Base-by-base conservation (phyloP, 2,113 vertebrate genomes). In the Laterallus jamaicensis region DNA sequence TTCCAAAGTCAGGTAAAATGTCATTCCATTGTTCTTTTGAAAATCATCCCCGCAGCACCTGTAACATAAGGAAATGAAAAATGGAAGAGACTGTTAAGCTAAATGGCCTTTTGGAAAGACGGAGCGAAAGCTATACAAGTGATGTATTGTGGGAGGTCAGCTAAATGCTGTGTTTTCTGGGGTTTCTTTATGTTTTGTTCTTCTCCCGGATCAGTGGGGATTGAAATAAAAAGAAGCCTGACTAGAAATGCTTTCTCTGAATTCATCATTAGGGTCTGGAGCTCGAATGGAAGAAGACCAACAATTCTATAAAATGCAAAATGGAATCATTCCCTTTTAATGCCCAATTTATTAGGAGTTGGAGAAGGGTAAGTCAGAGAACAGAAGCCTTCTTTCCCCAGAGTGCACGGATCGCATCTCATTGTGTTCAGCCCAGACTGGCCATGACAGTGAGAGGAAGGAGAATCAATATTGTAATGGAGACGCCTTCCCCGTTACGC, bases 61-160 rank as follows among this genome's bases (percentile, higher is more conserved):
- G 90, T 50, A 73, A 49, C 49, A 14, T 5, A 17, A 90, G 66
- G 88, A 90, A 85, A 94, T 83, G 86, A 94, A 85, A 96, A 86
- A 90, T 82, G 80, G 85, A 58, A 81, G 50, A 86, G 37, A 54
- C 56, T 55, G 56, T 90, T 83, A 82, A 84, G 76, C 93, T 88
- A 74, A 93, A 94, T 44, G 80, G 90, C 74, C 79, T 82, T 90
- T 95, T 88, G 73, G 92, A 92, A 90, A 86, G 85, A 59, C 17
- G 64, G 68, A 84, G 77, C 31, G 18, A 93, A 79, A 70, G 47
- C 66, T 68, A 55, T 71, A 82, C 73, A 83, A 75, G 49, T 71
- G 73, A 88, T 42, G 29, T 29, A 29, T 69, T 63, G 64, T 22
- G 79, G 63, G n/a, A 92, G 60, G 64, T 76, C 86, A 71, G 92